Base-by-base conservation (phyloP, 2,888 invertebrate species). In the Phaonia tiefii region DNA sequence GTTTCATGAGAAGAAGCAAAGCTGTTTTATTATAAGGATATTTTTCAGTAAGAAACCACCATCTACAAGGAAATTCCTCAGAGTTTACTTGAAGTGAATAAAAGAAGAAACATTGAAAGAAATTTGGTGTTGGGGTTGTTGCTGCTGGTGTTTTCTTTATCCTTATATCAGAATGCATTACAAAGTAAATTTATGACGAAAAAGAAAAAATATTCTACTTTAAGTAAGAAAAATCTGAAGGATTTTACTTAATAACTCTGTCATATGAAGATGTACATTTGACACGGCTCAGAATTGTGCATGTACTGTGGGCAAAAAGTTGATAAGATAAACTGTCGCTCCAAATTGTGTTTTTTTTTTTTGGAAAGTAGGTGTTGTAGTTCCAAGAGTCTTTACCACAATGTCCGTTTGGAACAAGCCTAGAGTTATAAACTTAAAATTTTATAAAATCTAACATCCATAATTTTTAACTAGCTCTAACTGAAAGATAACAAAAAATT, bases 1-100 rank as follows among this genome's bases (percentile, higher is more conserved):
- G 81, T 81, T 81, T 67, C 17, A 15, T 54, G 11, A 8, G n/a
- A n/a, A n/a, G n/a, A n/a, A n/a, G 44, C 44, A 11, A 11, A 4
- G n/a, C 17, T 20, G 22, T 39, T 20, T 39, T 22, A 39, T 31
- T 3, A 8, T 13, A 63, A 63, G 42, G 42, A 63, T 63, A 42
- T 63, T 31, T 22, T 31, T 31, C n/a, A 20, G 63, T 20, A 51
- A 39, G 60, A 60, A 49, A 17, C 8, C 8, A 3, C 3, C 8
- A 31, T 31, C 8, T 3, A 5, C 4, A 31, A 31, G 3, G 8
- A 69, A 65, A 80, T 70, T 58, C 49, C 65, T 31, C 2, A 26
- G 69, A 25, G 54, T 56, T 54, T 20, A 31, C 31, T 31, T 31
- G 49, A 25, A 26, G 31, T 25, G 25, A 10, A 15, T 54, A 3